Conservation (phyloP, 2,113 vertebrate genomes). For the Lycaon pictus region DNA sequence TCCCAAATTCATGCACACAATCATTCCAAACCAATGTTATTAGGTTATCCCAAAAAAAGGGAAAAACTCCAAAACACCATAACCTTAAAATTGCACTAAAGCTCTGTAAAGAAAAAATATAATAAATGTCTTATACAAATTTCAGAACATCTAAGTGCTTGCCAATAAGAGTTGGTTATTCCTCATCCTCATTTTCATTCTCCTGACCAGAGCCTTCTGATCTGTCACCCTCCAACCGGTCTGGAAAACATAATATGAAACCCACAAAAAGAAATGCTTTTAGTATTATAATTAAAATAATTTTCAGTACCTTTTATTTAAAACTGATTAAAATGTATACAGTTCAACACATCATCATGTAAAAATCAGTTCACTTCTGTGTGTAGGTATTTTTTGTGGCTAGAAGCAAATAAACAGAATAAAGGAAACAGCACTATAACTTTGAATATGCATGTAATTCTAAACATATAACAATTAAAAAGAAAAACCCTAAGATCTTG, state of each 20-base stretch:
- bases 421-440: neutral
- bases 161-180: constrained; percentile 87
- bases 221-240: constrained; percentile 95
- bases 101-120: constrained; percentile 94
- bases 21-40: constrained; percentile 92
- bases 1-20: constrained; percentile 89
- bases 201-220: constrained; percentile 98
- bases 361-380: neutral
- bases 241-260: constrained; percentile 84
- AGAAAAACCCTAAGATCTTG: neutral
- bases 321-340: neutral
- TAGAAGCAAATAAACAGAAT: neutral
- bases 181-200: constrained; percentile 94
- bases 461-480: neutral
- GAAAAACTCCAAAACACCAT: constrained; percentile 88
- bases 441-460: neutral
- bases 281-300: neutral
- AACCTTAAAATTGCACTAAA: constrained; percentile 94
- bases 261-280: neutral
- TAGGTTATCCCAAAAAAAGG: constrained; percentile 85
- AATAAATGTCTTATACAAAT: constrained; percentile 96
- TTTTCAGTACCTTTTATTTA: neutral
- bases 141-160: constrained; percentile 89
- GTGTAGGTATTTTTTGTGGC: neutral
- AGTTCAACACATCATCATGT: neutral